These are phyloP conservation scores for Vultur gryphus DNA, from an alignment of 2,797 vertebrate species.

Conservation along the genomic window DNA sequence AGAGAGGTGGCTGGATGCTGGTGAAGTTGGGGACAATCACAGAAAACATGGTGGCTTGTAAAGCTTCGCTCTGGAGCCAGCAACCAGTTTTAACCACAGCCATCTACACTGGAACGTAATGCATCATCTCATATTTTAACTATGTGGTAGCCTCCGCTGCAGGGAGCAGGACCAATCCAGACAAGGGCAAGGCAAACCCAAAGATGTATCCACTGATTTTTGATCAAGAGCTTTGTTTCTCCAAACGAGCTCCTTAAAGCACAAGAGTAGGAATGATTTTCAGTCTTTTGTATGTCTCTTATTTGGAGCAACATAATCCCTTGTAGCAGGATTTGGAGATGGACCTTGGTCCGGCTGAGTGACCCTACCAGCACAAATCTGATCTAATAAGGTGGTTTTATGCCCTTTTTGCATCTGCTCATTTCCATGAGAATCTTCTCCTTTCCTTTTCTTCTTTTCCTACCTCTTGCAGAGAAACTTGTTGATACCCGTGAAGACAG, in stretches of 20 bases:
- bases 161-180: neutral
- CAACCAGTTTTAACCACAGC: neutral
- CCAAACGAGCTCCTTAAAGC: neutral
- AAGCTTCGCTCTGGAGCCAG: neutral
- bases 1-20: neutral
- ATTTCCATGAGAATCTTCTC: neutral
- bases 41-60: neutral
- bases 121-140: neutral
- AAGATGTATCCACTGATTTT: neutral
- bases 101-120: neutral
- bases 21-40: neutral
- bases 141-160: neutral
- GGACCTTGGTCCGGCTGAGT: neutral
- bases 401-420: neutral
- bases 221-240: neutral
- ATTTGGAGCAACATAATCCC: neutral
- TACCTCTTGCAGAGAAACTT: neutral
- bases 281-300: neutral
- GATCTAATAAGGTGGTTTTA: neutral
- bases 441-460: neutral
- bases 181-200: neutral
- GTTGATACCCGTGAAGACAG: neutral
- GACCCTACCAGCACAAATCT: no score
- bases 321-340: neutral
- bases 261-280: neutral